phyloP scores from a whole-genome alignment of 2,888 invertebrate species.

The Polyploca ridens region DNA sequence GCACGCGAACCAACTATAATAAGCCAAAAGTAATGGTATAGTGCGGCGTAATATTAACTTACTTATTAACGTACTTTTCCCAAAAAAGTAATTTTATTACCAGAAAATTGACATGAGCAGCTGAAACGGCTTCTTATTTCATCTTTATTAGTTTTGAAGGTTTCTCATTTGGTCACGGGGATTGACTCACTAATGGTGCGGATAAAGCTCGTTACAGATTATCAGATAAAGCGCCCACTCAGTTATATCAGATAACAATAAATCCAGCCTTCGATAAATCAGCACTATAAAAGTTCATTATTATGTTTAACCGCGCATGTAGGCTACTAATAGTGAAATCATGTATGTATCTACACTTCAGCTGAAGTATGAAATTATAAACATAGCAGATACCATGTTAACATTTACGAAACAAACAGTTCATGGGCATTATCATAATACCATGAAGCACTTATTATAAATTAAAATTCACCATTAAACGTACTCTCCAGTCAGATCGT shows the following conservation, averaged over 20 bases:
- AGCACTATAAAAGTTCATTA: conserved; percentile 41
- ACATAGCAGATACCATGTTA: conserved; percentile 41
- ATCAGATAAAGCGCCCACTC: conserved; percentile 37
- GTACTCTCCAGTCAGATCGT: conserved; percentile 21
- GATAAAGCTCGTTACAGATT: conserved; percentile 43
- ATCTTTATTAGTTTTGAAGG: conserved; percentile 54
- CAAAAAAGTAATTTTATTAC: conserved; percentile 30
- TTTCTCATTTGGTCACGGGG: conserved; percentile 45
- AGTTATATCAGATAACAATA: conserved; percentile 49
- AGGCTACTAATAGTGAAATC: conserved; percentile 41
- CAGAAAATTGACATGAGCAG: conserved; percentile 16
- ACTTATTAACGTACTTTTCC: background rate
- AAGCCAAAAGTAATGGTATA: too few relatives aligned
- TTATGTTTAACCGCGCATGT: conserved; percentile 29
- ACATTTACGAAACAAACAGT: conserved; percentile 52
- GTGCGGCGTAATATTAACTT: background rate
- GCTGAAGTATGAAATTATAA: conserved; percentile 46
- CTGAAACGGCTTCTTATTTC: conserved; percentile 21
- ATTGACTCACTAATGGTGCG: conserved; percentile 47
- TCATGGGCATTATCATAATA: conserved; percentile 41
- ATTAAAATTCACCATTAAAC: conserved; percentile 19
- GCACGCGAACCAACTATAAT: too few relatives aligned
- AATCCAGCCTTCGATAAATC: conserved; percentile 38
- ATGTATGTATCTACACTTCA: conserved; percentile 34
- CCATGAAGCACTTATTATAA: conserved; percentile 22